These are phyloP conservation scores for Pogoniulus pusillus DNA, from an alignment of 2,797 vertebrate species.

Conservation along the genomic window DNA sequence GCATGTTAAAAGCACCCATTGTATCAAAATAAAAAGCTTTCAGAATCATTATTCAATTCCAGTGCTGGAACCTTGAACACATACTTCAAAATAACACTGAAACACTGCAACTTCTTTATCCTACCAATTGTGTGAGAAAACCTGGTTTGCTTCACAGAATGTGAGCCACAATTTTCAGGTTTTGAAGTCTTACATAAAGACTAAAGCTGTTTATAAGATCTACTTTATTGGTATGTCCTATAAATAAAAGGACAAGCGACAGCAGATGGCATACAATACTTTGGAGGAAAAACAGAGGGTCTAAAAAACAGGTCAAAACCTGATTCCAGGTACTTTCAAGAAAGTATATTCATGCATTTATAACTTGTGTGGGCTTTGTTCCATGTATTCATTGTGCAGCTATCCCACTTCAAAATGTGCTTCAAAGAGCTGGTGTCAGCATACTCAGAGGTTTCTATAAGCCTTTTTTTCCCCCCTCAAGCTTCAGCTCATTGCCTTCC, in stretches of 20 bases:
- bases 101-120: neutral
- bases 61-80: neutral
- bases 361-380: neutral
- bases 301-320: neutral
- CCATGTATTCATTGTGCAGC: neutral
- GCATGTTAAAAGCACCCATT: neutral
- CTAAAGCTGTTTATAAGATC: neutral
- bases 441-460: neutral
- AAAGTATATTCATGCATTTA: neutral
- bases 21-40: neutral
- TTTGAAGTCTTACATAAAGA: neutral
- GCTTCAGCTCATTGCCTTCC: neutral
- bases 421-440: neutral
- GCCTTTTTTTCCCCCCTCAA: neutral
- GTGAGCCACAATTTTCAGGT: neutral
- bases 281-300: neutral
- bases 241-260: conserved; percentile 2
- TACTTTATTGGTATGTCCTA: neutral
- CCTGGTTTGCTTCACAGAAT: neutral
- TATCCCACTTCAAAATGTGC: neutral
- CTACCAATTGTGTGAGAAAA: neutral
- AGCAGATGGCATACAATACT: neutral
- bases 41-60: neutral
- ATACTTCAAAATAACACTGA: neutral
- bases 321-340: neutral